These are phyloP conservation scores for Rissa tridactyla DNA, from an alignment of 2,113 vertebrate genomes.

Conservation along the genomic window DNA sequence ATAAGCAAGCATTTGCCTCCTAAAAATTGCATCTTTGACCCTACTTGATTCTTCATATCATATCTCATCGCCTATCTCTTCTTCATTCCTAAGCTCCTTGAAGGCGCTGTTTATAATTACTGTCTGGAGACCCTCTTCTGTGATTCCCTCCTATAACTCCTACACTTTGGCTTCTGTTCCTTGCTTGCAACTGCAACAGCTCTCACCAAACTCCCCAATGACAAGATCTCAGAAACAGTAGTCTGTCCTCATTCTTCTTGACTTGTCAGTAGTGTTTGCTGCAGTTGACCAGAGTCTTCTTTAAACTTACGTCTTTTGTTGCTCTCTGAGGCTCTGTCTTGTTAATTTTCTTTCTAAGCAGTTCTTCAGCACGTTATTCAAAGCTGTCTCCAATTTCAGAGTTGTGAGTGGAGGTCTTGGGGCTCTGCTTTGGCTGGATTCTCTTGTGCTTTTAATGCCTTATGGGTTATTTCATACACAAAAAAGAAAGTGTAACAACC, in stretches of 20 bases:
- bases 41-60: conserved; percentile 19
- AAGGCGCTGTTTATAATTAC: conserved; percentile 58
- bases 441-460: neutral
- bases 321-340: neutral
- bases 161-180: conserved; percentile 55
- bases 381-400: neutral
- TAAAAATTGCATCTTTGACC: conserved; percentile 45
- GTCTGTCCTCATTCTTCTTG: conserved; percentile 48
- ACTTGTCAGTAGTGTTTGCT: conserved; percentile 19
- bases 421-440: neutral
- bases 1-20: conserved; percentile 32
- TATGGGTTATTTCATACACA: neutral
- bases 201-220: conserved; percentile 52
- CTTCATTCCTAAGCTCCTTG: conserved; percentile 41
- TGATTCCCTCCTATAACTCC: conserved; percentile 39
- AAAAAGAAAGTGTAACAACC: neutral
- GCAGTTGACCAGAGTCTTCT: neutral
- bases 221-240: conserved; percentile 56
- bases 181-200: conserved; percentile 35
- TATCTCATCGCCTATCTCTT: conserved; percentile 51
- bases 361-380: neutral
- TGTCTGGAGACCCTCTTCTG: conserved; percentile 38
- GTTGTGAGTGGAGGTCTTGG: neutral
- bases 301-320: neutral
- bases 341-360: neutral